phyloP scores from a whole-genome alignment of 1,140 invertebrate species.

The Psilanteris sp. region DNA sequence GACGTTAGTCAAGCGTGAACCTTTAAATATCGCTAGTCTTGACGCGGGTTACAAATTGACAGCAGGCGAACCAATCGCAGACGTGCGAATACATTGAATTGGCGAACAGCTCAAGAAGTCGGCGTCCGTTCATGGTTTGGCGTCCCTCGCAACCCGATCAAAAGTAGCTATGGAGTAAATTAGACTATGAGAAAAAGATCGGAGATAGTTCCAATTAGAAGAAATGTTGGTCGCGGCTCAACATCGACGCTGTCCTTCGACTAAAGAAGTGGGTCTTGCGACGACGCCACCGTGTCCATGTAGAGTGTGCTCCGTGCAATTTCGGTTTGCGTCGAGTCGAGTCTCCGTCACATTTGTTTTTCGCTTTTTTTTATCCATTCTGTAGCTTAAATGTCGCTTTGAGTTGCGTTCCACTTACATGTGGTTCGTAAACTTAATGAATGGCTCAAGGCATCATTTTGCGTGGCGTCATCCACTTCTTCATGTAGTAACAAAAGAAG shows the following conservation, averaged over 20 bases:
- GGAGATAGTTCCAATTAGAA: constrained; percentile 60
- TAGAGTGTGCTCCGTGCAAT: constrained; percentile 57
- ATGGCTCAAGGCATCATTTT: constrained; percentile 87
- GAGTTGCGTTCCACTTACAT: constrained; percentile 27
- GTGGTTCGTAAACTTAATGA: constrained; percentile 13
- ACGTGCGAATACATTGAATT: too few species aligned
- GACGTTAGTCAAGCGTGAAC: constrained; percentile 79
- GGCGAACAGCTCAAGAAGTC: background rate
- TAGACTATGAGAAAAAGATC: constrained; percentile 69
- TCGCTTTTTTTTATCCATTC: constrained; percentile 42
- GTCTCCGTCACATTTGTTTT: constrained; percentile 34
- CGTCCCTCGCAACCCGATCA: constrained; percentile 78
- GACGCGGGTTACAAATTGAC: constrained; percentile 77
- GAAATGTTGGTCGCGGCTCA: constrained; percentile 46
- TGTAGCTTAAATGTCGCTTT: constrained; percentile 37
- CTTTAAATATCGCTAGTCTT: constrained; percentile 80
- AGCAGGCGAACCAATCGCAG: constrained; percentile 18
- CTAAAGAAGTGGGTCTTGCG: constrained; percentile 28
- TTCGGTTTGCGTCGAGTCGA: constrained; percentile 39
- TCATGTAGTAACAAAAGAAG: constrained; percentile 94
- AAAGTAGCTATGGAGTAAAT: constrained; percentile 75
- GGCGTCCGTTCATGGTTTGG: constrained; percentile 7
- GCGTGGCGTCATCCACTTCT: constrained; percentile 90
- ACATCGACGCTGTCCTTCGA: constrained; percentile 46
- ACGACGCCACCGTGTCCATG: constrained; percentile 51